A percentile compares a stretch with the other conserved stretches of the same genome.
Conservation (phyloP, 2,797 vertebrate genomes). For the Pogoniulus pusillus region DNA sequence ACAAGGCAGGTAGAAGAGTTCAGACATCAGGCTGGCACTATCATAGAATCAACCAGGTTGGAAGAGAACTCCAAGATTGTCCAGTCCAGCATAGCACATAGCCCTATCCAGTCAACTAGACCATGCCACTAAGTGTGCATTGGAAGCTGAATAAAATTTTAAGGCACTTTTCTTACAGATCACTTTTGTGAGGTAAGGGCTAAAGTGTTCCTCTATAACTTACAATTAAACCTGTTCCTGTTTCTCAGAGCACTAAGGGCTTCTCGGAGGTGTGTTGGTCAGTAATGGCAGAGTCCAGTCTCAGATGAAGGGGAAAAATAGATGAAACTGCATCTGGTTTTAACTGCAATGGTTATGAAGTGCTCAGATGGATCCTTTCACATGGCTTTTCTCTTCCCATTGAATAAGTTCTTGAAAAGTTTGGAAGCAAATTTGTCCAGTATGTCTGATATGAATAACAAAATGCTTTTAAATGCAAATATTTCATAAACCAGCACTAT, state of each 20-base stretch:
- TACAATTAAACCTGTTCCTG: not conserved
- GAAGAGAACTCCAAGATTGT: too few relatives aligned
- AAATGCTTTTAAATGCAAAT: slow-evolving; percentile 32
- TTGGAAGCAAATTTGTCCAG: slow-evolving; percentile 35
- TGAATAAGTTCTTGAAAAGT: slow-evolving; percentile 33
- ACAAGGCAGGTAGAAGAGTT: not conserved
- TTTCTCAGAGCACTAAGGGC: not conserved
- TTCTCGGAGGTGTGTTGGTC: not conserved
- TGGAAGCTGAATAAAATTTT: not conserved
- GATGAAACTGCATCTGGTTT: slow-evolving; percentile 1
- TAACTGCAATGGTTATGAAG: not conserved
- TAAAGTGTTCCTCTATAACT: not conserved
- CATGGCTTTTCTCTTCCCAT: not conserved
- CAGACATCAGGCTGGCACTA: not conserved
- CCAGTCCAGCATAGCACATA: too few relatives aligned
- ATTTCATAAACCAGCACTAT: slow-evolving; percentile 19
- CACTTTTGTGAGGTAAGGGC: not conserved
- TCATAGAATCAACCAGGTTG: too few relatives aligned
- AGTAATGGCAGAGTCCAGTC: not conserved
- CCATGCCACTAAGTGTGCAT: too few relatives aligned
- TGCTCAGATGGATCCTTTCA: slow-evolving; percentile 25
- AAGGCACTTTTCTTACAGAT: not conserved
- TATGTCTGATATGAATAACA: not conserved
- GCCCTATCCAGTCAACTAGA: too few relatives aligned
- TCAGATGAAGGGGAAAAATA: not conserved